Conservation (phyloP, 2,113 vertebrate species). For the Forbesichthys agassizii region DNA sequence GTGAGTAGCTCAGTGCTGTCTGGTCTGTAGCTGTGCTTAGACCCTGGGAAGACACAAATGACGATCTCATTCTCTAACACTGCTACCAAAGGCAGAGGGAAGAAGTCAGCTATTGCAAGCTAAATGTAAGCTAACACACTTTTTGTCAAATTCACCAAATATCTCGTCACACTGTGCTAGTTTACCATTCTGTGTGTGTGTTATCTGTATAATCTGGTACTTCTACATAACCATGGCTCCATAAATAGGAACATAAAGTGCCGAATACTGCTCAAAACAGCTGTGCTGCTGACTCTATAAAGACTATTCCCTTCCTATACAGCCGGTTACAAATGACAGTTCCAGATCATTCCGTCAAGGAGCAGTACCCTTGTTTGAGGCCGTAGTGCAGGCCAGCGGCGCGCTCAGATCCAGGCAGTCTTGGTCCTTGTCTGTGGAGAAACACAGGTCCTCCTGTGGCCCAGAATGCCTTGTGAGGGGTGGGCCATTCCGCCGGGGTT, state of each 20-base stretch:
- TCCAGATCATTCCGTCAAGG: background rate
- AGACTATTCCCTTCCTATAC: too few species aligned
- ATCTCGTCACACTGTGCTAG: too few species aligned
- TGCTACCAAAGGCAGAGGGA: background rate
- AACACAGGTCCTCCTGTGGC: slow-evolving; percentile 78
- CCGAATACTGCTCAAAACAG: too few species aligned
- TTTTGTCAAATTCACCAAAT: too few species aligned
- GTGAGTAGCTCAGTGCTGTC: slow-evolving; percentile 55
- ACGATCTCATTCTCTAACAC: background rate
- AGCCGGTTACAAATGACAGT: too few species aligned
- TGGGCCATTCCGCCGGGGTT: slow-evolving; percentile 70
- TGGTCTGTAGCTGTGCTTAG: slow-evolving; percentile 65
- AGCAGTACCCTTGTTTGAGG: slow-evolving; percentile 56
- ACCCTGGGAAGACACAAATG: slow-evolving; percentile 45
- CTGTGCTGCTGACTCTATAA: too few species aligned
- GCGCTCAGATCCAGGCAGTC: slow-evolving; percentile 69
- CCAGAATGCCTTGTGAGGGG: slow-evolving; percentile 76
- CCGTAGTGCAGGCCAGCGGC: slow-evolving; percentile 38
- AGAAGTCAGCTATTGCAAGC: too few species aligned
- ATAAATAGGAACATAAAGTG: too few species aligned
- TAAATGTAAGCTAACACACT: too few species aligned
- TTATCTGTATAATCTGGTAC: too few species aligned
- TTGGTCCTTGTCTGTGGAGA: slow-evolving; percentile 79
- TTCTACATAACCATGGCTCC: too few species aligned
- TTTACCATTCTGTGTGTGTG: too few species aligned